Evolutionary conservation across 2,797 vertebrate species (phyloP).

Genomic region (Scomberomorus guttatus): DNA sequence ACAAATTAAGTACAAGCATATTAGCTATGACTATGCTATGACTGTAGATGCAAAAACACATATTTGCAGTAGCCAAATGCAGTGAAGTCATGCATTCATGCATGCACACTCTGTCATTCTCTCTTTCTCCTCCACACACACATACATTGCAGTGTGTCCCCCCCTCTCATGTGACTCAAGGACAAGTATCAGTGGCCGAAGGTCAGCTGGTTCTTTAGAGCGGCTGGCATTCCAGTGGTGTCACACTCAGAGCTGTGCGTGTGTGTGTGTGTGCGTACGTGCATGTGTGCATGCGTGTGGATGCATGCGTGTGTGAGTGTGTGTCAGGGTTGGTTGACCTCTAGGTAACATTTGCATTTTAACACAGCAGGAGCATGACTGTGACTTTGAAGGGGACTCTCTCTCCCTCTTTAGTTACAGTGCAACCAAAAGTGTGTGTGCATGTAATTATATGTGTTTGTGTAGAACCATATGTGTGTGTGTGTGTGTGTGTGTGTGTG

Average conservation of each 20-base stretch:
- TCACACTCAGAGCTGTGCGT: slow-evolving; percentile 39
- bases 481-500: neutral
- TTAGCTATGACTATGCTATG: neutral
- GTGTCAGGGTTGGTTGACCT: slow-evolving; percentile 47
- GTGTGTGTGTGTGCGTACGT: slow-evolving; percentile 42
- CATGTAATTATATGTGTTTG: neutral
- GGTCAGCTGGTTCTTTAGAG: slow-evolving; percentile 80
- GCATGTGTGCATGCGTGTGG: slow-evolving; percentile 34
- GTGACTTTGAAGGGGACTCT: slow-evolving; percentile 52
- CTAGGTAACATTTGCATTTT: slow-evolving; percentile 65
- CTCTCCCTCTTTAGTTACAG: slow-evolving; percentile 13
- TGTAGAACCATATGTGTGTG: neutral
- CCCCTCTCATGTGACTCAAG: slow-evolving; percentile 76
- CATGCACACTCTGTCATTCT: neutral
- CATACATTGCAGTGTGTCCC: neutral
- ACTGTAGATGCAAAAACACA: slow-evolving; percentile 10
- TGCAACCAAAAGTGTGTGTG: slow-evolving; percentile 5
- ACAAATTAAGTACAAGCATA: neutral
- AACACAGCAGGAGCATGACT: slow-evolving; percentile 37
- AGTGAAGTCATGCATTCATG: slow-evolving; percentile 20
- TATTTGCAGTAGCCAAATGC: neutral
- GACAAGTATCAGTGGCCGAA: slow-evolving; percentile 75
- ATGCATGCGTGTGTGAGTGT: slow-evolving; percentile 35
- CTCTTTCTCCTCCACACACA: neutral
- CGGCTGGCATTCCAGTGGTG: slow-evolving; percentile 64